Base-by-base conservation (phyloP, 2,888 invertebrate genomes). In the Crocallis elinguaria region DNA sequence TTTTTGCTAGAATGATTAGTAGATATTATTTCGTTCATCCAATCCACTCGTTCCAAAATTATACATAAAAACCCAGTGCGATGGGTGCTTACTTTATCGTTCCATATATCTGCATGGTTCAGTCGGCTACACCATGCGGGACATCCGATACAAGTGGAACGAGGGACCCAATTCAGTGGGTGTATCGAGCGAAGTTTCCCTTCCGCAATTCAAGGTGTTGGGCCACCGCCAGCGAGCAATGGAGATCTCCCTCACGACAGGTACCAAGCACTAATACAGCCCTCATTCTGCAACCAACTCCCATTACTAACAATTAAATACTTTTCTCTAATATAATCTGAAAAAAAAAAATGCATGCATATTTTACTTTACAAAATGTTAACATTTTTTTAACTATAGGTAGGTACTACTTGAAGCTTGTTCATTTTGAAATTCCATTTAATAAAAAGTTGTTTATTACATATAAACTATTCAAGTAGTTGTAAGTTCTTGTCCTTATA, bases 91-190 rank as follows among this genome's bases (percentile, higher is more conserved):
- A 78, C 81, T 87, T 84, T 84, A 88, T 84, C 82, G 80, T 83
- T 86, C 71, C 86, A 83, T 88, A 85, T 88, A 71, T 89, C 84
- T 88, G 88, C 86, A 87, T 86, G 88, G 82, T 83, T 92, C 94
- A 98, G 98, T 98, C 95, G 98, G 98, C 94, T 98, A 98, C 95
- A 98, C 98, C 92, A 98, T 97, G 97, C 94, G 96, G 93, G 98
- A 98, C 95, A 98, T 98, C 94, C 95, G 97, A 85, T 98, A 98
- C 95, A 97, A 96, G 92, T 98, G 98, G 98, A 97, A 97, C 93
- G 97, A 97, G 92, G 97, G 97, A 76, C 95, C 96, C 81, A 95
- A 96, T 93, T 97, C 97, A 86, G 97, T 98, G 88, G 97, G 97
- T 88, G 96, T 98, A 84, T 96, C 97, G 92, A 95, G 95, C 92